Conservation (phyloP, 2,797 vertebrate species). For the Harpagifer antarcticus region DNA sequence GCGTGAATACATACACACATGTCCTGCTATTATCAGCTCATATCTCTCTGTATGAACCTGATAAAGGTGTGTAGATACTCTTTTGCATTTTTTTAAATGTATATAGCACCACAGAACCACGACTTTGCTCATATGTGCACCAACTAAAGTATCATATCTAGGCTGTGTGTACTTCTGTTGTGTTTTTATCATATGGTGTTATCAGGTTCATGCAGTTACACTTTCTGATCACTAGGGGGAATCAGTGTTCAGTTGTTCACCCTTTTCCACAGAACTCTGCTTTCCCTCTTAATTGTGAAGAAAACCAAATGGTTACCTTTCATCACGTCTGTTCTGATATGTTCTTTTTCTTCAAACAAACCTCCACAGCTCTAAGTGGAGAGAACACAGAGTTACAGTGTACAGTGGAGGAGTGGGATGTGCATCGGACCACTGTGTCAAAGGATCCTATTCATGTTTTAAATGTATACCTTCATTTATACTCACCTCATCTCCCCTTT, state of each 20-base stretch:
- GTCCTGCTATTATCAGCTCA: not conserved
- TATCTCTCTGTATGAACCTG: not conserved
- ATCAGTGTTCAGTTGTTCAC: conserved; percentile 27
- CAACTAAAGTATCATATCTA: not conserved
- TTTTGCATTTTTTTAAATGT: too few species aligned
- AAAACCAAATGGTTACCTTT: conserved; percentile 48
- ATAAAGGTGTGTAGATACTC: not conserved
- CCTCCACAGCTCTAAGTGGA: conserved; percentile 34
- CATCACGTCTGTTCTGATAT: conserved; percentile 41
- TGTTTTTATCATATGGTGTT: not conserved
- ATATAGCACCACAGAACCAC: too few species aligned
- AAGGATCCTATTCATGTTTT: conserved; percentile 19
- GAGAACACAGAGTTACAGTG: conserved; percentile 19
- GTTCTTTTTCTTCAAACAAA: conserved; percentile 44
- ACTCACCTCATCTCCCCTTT: not conserved
- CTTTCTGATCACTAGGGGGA: conserved; percentile 36
- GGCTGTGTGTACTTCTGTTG: not conserved
- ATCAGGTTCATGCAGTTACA: conserved; percentile 32
- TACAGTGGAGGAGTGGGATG: not conserved
- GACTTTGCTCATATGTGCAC: too few species aligned
- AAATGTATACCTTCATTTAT: conserved; percentile 9
- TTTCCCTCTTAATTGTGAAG: conserved; percentile 15
- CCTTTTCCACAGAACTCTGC: not conserved
- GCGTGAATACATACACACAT: too few species aligned
- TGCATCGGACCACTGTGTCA: conserved; percentile 9